These are phyloP conservation scores for Criorhina ranunculi DNA, from an alignment of 2,888 invertebrate genomes.

Conservation along the genomic window DNA sequence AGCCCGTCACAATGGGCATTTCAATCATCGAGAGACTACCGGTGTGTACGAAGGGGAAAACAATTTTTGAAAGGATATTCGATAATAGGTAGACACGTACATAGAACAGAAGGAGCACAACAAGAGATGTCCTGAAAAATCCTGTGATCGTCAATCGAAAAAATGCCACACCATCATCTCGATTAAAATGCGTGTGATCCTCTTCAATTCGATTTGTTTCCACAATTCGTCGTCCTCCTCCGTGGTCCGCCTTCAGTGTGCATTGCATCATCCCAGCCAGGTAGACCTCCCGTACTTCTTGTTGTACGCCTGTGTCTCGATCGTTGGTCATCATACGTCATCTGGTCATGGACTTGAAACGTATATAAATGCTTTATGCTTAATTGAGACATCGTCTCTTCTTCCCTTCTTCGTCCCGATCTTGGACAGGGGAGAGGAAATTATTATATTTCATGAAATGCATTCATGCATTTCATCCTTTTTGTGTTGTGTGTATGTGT, in stretches of 20 bases:
- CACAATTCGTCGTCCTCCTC: constrained; percentile 48
- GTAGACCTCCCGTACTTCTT: constrained; percentile 72
- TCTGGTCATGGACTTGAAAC: constrained; percentile 64
- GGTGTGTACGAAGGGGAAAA: constrained; percentile 9
- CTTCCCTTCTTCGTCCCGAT: background rate
- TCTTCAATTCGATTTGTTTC: constrained; percentile 74
- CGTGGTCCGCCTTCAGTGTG: constrained; percentile 5
- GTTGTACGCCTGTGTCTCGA: constrained; percentile 42
- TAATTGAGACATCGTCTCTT: constrained; percentile 69
- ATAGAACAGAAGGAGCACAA: constrained; percentile 26
- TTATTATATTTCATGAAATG: constrained; percentile 74
- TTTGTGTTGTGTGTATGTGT: constrained; percentile 30
- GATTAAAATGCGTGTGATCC: constrained; percentile 70
- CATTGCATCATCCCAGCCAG: constrained; percentile 49
- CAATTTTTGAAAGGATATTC: constrained; percentile 50
- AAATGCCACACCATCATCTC: constrained; percentile 67
- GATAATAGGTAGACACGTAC: constrained; percentile 33
- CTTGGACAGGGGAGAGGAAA: constrained; percentile 51
- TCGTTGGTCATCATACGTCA: constrained; percentile 69
- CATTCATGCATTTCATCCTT: constrained; percentile 69
- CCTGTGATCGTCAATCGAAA: constrained; percentile 30
- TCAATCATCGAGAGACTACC: constrained; percentile 43
- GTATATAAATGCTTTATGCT: constrained; percentile 67
- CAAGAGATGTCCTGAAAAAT: constrained; percentile 58
- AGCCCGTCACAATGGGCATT: constrained; percentile 56